Percentiles rank a stretch among this genome's conserved stretches.
Evolutionary conservation across 2,888 invertebrate species (phyloP).

Genomic region (Ligdia adustata): DNA sequence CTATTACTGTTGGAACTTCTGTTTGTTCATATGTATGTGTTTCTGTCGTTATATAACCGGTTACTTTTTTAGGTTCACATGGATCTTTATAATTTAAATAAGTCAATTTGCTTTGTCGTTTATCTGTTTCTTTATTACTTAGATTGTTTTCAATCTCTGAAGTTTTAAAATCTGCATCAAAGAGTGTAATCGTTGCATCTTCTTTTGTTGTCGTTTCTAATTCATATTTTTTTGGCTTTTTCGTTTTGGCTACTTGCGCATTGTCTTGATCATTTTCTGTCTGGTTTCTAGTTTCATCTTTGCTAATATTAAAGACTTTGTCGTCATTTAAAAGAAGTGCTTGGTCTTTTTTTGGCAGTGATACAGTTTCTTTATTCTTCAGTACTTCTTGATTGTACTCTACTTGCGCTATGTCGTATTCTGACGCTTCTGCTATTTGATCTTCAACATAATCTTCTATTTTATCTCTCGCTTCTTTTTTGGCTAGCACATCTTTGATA

Average conservation of each 20-base stretch:
- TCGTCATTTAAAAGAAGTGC: neutral
- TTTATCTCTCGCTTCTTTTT: neutral
- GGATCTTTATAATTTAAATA: conserved; percentile 22
- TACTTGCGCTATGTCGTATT: conserved; percentile 6
- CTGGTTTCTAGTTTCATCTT: neutral
- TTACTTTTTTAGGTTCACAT: conserved; percentile 7
- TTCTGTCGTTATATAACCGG: neutral
- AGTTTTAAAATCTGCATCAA: conserved; percentile 4
- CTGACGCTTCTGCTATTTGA: conserved; percentile 30
- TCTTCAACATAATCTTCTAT: conserved; percentile 22
- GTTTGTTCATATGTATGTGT: neutral
- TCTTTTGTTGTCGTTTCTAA: neutral
- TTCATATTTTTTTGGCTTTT: neutral
- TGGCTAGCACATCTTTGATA: conserved; percentile 6
- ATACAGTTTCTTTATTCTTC: conserved; percentile 9
- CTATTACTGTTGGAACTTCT: neutral
- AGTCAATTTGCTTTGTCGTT: neutral
- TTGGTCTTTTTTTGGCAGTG: conserved; percentile 1
- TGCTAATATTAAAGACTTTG: neutral
- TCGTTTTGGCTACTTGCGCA: neutral
- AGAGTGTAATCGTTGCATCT: neutral
- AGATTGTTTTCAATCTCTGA: neutral
- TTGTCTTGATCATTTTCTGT: neutral
- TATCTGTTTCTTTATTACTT: neutral
- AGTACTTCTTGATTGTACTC: conserved; percentile 10